phyloP scores from a whole-genome alignment of 2,797 vertebrate genomes.

The Pseudomugil gertrudae region DNA sequence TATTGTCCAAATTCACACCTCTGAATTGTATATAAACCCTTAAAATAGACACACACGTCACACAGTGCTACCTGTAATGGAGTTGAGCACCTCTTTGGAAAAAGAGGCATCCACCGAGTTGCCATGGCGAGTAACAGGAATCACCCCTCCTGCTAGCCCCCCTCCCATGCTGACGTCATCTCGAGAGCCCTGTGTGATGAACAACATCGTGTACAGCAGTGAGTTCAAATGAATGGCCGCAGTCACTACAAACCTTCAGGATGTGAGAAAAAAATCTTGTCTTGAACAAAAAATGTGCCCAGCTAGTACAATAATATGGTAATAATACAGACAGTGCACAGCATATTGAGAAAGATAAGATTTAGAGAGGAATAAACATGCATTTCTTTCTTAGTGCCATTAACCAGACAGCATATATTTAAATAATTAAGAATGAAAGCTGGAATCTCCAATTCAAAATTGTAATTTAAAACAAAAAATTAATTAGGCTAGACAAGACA shows the following conservation, averaged over 20 bases:
- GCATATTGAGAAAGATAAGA: neutral
- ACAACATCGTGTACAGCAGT: neutral
- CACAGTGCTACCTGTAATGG: conserved; percentile 90
- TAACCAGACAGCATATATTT: no score
- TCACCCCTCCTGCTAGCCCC: conserved; percentile 81
- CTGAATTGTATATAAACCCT: conserved; percentile 20
- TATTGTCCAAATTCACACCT: conserved; percentile 36
- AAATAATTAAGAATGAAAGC: no score
- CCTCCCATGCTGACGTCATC: conserved; percentile 92
- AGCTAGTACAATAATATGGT: neutral
- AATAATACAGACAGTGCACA: neutral
- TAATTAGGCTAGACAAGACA: no score
- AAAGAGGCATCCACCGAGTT: conserved; percentile 96
- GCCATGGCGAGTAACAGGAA: conserved; percentile 87
- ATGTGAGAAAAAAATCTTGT: neutral
- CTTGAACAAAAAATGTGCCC: neutral
- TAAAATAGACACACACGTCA: conserved; percentile 5
- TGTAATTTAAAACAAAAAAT: neutral
- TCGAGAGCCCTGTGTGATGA: conserved; percentile 87
- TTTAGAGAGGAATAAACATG: no score
- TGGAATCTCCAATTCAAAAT: neutral
- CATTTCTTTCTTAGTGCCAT: no score
- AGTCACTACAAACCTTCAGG: neutral
- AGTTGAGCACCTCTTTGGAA: conserved; percentile 98
- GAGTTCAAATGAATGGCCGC: neutral